Conservation (phyloP, 2,113 vertebrate species). For the Rutilus rutilus region DNA sequence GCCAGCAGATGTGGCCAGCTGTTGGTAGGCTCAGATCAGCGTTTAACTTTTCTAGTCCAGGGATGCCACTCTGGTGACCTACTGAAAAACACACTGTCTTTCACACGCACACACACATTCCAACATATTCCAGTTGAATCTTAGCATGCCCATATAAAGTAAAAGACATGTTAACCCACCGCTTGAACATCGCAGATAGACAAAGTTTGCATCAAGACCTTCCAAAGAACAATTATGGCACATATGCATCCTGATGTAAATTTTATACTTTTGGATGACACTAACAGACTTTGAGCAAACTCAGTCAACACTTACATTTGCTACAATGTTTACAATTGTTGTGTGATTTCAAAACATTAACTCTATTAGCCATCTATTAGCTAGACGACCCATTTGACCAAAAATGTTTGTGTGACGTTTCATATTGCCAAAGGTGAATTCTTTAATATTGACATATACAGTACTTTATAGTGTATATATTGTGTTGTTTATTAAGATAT, state of each 20-base stretch:
- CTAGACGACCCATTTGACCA: too few species aligned
- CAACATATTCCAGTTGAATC: constrained; percentile 35
- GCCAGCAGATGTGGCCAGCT: constrained; percentile 60
- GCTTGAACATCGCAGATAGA: not conserved
- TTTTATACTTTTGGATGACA: not conserved
- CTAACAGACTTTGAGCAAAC: not conserved
- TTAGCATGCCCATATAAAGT: constrained; percentile 42
- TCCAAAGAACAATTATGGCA: not conserved
- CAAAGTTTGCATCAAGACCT: not conserved
- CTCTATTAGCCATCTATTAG: not conserved
- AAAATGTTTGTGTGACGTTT: not conserved
- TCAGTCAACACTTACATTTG: not conserved
- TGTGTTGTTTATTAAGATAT: not conserved
- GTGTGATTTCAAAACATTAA: not conserved
- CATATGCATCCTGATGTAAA: not conserved
- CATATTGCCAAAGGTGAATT: too few species aligned
- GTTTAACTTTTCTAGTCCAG: constrained; percentile 7
- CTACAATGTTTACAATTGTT: not conserved
- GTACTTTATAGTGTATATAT: not conserved
- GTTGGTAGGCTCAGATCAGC: constrained; percentile 35
- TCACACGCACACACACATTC: constrained; percentile 35
- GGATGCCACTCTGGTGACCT: constrained; percentile 40
- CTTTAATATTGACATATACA: too few species aligned
- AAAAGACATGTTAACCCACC: not conserved
- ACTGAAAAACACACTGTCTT: constrained; percentile 5